Evolutionary conservation across 2,113 vertebrate genomes (phyloP).

Genomic region (Amphilophus citrinellus): DNA sequence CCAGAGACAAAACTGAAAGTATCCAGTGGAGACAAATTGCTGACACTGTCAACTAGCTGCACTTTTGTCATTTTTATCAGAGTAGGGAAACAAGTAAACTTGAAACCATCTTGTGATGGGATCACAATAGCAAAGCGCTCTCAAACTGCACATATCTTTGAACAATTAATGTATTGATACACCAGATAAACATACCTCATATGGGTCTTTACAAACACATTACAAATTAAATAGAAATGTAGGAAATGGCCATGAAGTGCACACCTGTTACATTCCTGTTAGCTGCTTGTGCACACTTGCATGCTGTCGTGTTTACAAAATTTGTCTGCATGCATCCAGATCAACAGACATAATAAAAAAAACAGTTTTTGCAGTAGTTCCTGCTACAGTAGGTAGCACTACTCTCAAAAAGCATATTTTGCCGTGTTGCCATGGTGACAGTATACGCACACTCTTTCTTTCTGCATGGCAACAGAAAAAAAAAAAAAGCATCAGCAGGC

Average conservation of each 20-base stretch:
- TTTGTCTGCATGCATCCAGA: neutral
- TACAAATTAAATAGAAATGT: neutral
- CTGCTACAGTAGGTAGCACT: neutral
- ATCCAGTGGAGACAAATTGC: neutral
- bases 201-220: neutral
- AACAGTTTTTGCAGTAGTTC: neutral
- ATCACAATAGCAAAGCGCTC: neutral
- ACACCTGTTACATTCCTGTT: neutral
- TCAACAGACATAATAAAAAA: no score
- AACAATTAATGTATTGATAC: neutral
- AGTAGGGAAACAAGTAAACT: neutral
- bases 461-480: neutral
- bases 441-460: neutral
- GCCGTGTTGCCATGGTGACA: neutral
- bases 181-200: neutral
- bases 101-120: neutral
- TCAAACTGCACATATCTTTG: neutral
- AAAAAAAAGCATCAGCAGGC: neutral
- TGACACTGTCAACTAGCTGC: neutral
- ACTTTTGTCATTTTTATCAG: neutral
- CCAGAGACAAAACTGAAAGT: constrained; percentile 7
- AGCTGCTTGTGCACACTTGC: neutral
- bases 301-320: neutral
- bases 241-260: neutral
- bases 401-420: neutral